These are phyloP conservation scores for Galeruca laticollis DNA, from an alignment of 2,888 invertebrate genomes.

Conservation along the genomic window DNA sequence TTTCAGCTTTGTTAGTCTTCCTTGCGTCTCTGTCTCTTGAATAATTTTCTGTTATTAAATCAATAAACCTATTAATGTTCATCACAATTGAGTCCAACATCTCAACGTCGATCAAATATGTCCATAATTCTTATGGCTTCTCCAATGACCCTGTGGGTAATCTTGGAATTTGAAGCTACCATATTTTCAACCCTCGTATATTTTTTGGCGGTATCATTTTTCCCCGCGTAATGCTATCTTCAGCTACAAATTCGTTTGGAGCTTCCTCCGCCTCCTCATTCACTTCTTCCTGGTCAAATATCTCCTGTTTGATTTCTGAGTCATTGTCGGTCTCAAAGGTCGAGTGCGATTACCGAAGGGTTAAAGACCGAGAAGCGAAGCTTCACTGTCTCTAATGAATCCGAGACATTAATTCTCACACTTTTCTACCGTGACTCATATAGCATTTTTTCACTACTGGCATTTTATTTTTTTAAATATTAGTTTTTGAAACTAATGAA, in stretches of 20 bases:
- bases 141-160: neutral
- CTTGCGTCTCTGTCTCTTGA: neutral
- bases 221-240: neutral
- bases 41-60: neutral
- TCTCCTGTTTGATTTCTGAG: neutral
- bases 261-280: neutral
- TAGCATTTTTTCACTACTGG: too few relatives aligned
- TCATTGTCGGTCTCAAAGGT: too few relatives aligned
- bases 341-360: too few relatives aligned
- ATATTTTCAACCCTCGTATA: too few relatives aligned
- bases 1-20: slow-evolving; percentile 3
- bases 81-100: neutral
- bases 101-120: neutral
- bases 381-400: too few relatives aligned
- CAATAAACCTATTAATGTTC: too few relatives aligned
- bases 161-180: neutral
- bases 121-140: neutral
- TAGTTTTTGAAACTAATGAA: too few relatives aligned
- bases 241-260: neutral
- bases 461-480: too few relatives aligned
- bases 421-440: too few relatives aligned
- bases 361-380: too few relatives aligned
- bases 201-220: neutral
- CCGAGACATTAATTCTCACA: too few relatives aligned
- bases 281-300: neutral